Evolutionary conservation across 2,888 invertebrate species (phyloP).

Genomic region (Diplazon laetatorius): DNA sequence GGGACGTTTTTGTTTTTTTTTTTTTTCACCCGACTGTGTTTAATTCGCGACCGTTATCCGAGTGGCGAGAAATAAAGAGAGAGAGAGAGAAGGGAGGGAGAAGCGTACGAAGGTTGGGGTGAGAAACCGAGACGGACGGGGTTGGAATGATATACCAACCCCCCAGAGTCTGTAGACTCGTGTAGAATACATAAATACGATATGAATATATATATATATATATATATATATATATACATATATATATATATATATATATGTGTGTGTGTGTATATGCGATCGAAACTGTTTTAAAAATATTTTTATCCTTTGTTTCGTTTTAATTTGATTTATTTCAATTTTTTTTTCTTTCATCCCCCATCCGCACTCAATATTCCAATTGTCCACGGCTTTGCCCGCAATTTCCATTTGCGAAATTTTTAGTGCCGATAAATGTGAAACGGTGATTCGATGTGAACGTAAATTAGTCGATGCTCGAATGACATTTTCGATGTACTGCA

Average conservation of each 20-base stretch:
- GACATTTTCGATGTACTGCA: too few relatives aligned
- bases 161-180: slow-evolving; percentile 10
- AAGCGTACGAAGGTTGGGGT: slow-evolving; percentile 28
- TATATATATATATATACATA: too few relatives aligned
- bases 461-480: neutral
- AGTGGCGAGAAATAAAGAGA: slow-evolving; percentile 56
- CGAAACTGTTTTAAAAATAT: slow-evolving; percentile 27
- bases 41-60: slow-evolving; percentile 60
- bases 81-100: slow-evolving; percentile 24
- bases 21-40: slow-evolving; percentile 62
- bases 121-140: slow-evolving; percentile 41
- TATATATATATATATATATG: too few relatives aligned
- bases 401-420: slow-evolving; percentile 23
- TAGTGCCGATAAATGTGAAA: neutral
- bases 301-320: too few relatives aligned
- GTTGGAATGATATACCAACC: slow-evolving; percentile 44
- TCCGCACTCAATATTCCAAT: slow-evolving; percentile 39
- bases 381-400: slow-evolving; percentile 31
- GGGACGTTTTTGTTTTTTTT: slow-evolving; percentile 64
- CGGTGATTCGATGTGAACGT: neutral
- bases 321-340: too few relatives aligned
- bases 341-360: slow-evolving; percentile 12
- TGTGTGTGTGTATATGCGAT: too few relatives aligned
- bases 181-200: slow-evolving; percentile 40
- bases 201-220: too few relatives aligned